Evolutionary conservation across 2,113 vertebrate genomes (phyloP).

Genomic region (Tetrax tetrax): DNA sequence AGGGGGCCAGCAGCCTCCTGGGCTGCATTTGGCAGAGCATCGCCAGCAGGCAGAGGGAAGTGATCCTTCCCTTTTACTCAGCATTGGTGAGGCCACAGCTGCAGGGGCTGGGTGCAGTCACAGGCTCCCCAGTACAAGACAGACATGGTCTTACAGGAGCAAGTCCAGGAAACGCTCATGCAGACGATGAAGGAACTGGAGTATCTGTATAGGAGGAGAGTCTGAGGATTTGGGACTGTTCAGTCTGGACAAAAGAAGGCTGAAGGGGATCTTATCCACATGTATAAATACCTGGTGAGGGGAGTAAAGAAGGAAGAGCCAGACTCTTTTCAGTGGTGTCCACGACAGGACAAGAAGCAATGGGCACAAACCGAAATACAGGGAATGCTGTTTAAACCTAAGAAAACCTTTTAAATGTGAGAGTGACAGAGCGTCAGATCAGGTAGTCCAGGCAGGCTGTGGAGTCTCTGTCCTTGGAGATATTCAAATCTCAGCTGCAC

Average conservation of each 20-base stretch:
- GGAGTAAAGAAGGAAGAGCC: background rate
- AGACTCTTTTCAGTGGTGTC: background rate
- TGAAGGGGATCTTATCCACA: background rate
- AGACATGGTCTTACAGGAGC: fast-evolving
- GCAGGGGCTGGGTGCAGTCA: background rate
- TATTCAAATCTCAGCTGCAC: background rate
- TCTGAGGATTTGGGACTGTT: background rate
- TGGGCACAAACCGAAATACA: background rate
- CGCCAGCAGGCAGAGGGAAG: background rate
- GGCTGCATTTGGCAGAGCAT: background rate
- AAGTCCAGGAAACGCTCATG: background rate
- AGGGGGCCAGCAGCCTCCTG: background rate
- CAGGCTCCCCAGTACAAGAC: background rate
- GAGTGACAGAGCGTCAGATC: background rate
- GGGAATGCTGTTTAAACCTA: background rate
- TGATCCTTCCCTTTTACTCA: background rate
- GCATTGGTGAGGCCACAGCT: background rate
- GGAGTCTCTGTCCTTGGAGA: background rate
- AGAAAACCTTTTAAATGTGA: background rate
- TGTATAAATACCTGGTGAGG: background rate
- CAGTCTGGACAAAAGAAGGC: background rate
- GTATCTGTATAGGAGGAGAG: background rate
- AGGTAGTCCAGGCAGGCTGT: background rate
- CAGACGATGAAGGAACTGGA: background rate
- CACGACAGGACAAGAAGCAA: background rate